phyloP scores from a whole-genome alignment of 2,888 invertebrate genomes.

The Gnatocerus cornutus region DNA sequence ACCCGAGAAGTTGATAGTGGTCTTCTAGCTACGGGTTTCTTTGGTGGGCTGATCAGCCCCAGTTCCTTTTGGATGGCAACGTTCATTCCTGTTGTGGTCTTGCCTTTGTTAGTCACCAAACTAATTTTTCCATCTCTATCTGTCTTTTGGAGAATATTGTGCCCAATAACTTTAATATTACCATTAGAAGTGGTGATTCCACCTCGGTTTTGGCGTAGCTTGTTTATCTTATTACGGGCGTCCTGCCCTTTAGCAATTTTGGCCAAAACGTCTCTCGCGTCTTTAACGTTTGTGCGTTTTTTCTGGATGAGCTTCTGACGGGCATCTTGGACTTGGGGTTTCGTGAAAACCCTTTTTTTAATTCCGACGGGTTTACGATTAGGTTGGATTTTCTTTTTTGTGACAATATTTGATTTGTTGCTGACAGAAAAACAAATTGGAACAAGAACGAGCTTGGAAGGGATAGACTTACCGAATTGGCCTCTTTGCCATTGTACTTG shows the following conservation, averaged over 20 bases:
- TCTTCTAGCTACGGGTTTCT: constrained; percentile 43
- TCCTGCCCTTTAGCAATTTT: constrained; percentile 84
- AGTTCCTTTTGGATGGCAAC: constrained; percentile 68
- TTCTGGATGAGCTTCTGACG: constrained; percentile 86
- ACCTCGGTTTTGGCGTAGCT: constrained; percentile 75
- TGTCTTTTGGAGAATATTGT: constrained; percentile 72
- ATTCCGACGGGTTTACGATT: constrained; percentile 28
- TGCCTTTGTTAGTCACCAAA: constrained; percentile 71
- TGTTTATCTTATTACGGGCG: constrained; percentile 82
- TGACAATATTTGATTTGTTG: background rate
- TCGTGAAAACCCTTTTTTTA: constrained; percentile 51
- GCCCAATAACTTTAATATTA: constrained; percentile 68
- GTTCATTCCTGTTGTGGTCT: constrained; percentile 64
- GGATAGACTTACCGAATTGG: constrained; percentile 1
- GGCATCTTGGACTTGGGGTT: constrained; percentile 76
- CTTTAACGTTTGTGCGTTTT: constrained; percentile 82
- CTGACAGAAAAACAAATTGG: background rate
- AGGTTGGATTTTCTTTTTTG: constrained; percentile 10
- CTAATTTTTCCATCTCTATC: constrained; percentile 74
- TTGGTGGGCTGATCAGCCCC: constrained; percentile 60
- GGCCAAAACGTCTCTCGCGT: constrained; percentile 86
- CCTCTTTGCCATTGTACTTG: background rate
- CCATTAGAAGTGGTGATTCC: constrained; percentile 56
- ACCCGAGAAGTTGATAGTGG: constrained; percentile 27
- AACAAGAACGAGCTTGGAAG: background rate